Percentiles rank a stretch among this genome's conserved stretches.
Conservation (phyloP, 2,113 vertebrate genomes). For the Sturnira hondurensis region DNA sequence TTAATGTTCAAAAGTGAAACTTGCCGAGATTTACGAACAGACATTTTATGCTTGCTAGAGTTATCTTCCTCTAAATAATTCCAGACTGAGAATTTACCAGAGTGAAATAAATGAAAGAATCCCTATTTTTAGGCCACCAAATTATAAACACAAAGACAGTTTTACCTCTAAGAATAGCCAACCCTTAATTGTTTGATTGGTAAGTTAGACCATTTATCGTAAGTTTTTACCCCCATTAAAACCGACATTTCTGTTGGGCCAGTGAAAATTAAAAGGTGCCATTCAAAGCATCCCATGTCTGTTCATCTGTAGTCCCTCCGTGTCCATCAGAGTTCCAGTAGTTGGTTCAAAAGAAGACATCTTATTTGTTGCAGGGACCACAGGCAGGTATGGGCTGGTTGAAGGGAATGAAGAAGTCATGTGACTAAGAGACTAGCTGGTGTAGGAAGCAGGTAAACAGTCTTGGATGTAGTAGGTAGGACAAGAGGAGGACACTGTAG, state of each 20-base stretch:
- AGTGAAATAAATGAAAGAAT: slow-evolving; percentile 5
- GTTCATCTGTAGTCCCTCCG: not conserved
- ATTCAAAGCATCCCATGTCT: not conserved
- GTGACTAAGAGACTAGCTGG: not conserved
- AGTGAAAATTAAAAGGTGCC: not conserved
- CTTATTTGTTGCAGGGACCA: not conserved
- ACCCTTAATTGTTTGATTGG: not conserved
- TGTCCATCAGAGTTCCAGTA: not conserved
- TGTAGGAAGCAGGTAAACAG: not conserved
- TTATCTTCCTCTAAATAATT: slow-evolving; percentile 27
- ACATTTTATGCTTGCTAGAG: not conserved
- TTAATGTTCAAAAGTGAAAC: not conserved
- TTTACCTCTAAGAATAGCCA: not conserved
- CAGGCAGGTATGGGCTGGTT: not conserved
- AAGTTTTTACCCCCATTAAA: not conserved
- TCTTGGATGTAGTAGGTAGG: not conserved
- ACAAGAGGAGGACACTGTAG: not conserved
- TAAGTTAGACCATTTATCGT: not conserved
- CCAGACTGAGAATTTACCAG: not conserved
- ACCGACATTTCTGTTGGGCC: not conserved
- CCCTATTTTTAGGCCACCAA: not conserved
- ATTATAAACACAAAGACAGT: not conserved
- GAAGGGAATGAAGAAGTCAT: not conserved
- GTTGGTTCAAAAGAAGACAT: not conserved
- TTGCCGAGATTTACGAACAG: not conserved